Conservation (phyloP, 2,888 invertebrate species). For the Apodemia mormo region DNA sequence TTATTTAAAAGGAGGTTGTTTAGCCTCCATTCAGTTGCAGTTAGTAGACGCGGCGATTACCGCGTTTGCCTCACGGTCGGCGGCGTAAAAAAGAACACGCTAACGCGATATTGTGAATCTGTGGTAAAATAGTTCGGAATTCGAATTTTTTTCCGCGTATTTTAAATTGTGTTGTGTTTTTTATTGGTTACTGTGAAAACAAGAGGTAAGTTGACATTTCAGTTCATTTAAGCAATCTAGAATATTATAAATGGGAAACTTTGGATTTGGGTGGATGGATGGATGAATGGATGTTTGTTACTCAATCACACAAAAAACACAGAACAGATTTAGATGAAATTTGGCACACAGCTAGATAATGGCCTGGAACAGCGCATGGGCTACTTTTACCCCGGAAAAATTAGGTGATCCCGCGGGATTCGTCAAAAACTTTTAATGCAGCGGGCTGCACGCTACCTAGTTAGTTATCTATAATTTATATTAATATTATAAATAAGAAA, state of each 20-base stretch:
- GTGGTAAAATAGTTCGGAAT: conserved; percentile 7
- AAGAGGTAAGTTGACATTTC: neutral
- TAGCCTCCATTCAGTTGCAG: conserved; percentile 13
- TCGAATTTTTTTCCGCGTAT: conserved; percentile 7
- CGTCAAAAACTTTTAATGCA: too few species aligned
- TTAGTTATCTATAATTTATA: too few species aligned
- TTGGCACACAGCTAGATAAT: too few species aligned
- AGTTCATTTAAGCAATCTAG: neutral
- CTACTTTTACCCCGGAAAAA: too few species aligned
- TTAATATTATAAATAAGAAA: too few species aligned
- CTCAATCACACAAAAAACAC: too few species aligned
- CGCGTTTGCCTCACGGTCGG: conserved; percentile 8
- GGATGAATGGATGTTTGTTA: too few species aligned
- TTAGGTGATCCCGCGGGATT: too few species aligned
- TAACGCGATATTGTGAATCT: conserved; percentile 10
- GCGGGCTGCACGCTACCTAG: too few species aligned
- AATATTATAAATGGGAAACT: neutral
- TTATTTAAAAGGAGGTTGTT: conserved; percentile 14
- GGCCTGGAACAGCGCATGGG: too few species aligned
- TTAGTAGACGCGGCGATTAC: conserved; percentile 11
- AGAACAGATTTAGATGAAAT: too few species aligned
- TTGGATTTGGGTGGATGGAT: too few species aligned
- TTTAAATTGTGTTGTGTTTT: neutral
- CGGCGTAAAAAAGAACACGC: conserved; percentile 5
- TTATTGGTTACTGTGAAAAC: neutral